Percentiles rank a stretch among this genome's conserved stretches.
Evolutionary conservation across 1,140 invertebrate genomes (phyloP).

Genomic region (Aphelinus certus): DNA sequence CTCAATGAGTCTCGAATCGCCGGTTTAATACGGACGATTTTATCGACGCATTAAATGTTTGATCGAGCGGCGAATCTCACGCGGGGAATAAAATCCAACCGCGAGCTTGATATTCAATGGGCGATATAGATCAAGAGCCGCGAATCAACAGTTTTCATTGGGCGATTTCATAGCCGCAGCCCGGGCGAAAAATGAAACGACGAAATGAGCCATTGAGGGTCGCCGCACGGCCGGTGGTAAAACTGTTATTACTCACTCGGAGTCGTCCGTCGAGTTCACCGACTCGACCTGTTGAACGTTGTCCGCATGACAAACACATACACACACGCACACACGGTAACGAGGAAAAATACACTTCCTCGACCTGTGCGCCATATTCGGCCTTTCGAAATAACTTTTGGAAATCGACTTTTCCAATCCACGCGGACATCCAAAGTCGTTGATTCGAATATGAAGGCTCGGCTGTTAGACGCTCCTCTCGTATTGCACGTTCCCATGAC

Average conservation of each 20-base stretch:
- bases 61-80: too few relatives aligned
- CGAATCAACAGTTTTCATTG: background rate
- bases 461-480: too few relatives aligned
- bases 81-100: too few relatives aligned
- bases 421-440: too few relatives aligned
- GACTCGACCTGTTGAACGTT: constrained; percentile 31
- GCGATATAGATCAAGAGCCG: background rate
- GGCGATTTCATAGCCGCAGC: constrained; percentile 13
- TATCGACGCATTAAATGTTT: too few relatives aligned
- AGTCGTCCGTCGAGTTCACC: constrained; percentile 22
- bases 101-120: constrained; percentile 7
- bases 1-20: too few relatives aligned
- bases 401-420: too few relatives aligned
- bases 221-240: background rate
- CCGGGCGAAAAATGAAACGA: constrained; percentile 21
- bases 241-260: constrained; percentile 26
- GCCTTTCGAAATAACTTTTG: too few relatives aligned
- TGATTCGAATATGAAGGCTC: background rate
- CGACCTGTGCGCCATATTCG: too few relatives aligned
- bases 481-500: too few relatives aligned
- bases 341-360: background rate
- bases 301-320: constrained; percentile 11
- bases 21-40: too few relatives aligned
- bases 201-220: constrained; percentile 13
- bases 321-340: too few relatives aligned